These are phyloP conservation scores for Rhineura floridana DNA, from an alignment of 2,113 vertebrate genomes.

Conservation along the genomic window DNA sequence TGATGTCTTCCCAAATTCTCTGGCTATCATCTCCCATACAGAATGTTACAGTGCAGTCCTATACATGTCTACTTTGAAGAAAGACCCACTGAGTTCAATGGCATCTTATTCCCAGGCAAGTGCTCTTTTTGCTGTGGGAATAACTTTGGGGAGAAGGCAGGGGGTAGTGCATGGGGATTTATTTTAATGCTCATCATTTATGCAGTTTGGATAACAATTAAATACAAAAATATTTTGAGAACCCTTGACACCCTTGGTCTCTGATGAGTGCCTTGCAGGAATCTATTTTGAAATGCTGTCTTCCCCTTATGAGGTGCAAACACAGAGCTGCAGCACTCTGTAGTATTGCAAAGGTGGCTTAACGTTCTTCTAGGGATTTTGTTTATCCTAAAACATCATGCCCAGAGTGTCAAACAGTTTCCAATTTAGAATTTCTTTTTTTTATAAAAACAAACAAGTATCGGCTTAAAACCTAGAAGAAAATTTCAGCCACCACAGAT, in stretches of 20 bases:
- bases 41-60: not conserved
- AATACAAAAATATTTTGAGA: not conserved
- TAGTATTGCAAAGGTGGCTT: conserved; percentile 24
- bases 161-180: not conserved
- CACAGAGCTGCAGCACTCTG: conserved; percentile 43
- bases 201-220: conserved; percentile 15
- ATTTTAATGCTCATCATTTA: not conserved
- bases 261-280: not conserved
- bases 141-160: conserved; percentile 18
- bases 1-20: not conserved
- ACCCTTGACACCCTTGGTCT: not conserved
- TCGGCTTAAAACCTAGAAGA: not conserved
- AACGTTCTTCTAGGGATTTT: conserved; percentile 36
- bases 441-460: not conserved
- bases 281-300: not conserved
- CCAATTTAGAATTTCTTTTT: conserved; percentile 7
- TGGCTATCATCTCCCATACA: not conserved
- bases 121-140: not conserved
- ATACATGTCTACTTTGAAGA: too few species aligned
- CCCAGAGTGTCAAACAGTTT: conserved; percentile 4
- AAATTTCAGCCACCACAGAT: conserved; percentile 3
- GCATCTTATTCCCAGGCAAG: too few species aligned
- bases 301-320: conserved; percentile 15
- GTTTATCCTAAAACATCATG: not conserved
- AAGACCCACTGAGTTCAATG: too few species aligned